Base-by-base conservation (phyloP, 2,888 invertebrate genomes). In the Lycia hirtaria region DNA sequence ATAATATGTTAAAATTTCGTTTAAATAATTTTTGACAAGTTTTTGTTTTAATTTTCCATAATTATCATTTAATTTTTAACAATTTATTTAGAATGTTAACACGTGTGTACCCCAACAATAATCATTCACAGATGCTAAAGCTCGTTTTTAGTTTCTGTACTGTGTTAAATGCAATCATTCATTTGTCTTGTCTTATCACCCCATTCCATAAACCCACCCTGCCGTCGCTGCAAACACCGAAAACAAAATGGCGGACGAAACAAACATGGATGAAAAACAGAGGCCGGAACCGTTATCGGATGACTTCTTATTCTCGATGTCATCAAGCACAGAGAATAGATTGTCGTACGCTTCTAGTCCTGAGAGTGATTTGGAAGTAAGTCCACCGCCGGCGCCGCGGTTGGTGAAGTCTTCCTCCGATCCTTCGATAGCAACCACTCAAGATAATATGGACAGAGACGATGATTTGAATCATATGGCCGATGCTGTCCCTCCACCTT, bases 231-330 rank as follows among this genome's bases (percentile, higher is more conserved):
- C 38, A 15, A n/a, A 55, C 35, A 59, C 68, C 71, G 75, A 56
- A 51, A 55, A n/a, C 38, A 35, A 33, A 78, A 74, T 72, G 74
- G 72, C 73, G 65, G 69, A 63, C 54, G 7, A 35, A 35, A 35
- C 33, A 73, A 77, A 76, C 75, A 75, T 71, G 73, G 67, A 81
- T 57, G 69, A 70, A 44, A 55, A 70, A 76, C 94, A 98, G 98
- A 98, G 98, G 85, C 97, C 98, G 86, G 98, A 98, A 92, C 97
- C 97, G 86, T 94, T 98, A 86, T 98, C 98, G 78, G 99, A 99
- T 92, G 98, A 99, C 94, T 98, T 98, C 95, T 95, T 99, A 83
- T 99, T 99, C 94, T 98, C 98, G 83, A 98, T 98, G 98, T 97
- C 97, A 73, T 97, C 97, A 81, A 89, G 88, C 69, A 92, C 90